A percentile compares a stretch with the other conserved stretches of the same genome.
Evolutionary conservation across 2,888 invertebrate genomes (phyloP).

Genomic region (Punctoribates punctum): DNA sequence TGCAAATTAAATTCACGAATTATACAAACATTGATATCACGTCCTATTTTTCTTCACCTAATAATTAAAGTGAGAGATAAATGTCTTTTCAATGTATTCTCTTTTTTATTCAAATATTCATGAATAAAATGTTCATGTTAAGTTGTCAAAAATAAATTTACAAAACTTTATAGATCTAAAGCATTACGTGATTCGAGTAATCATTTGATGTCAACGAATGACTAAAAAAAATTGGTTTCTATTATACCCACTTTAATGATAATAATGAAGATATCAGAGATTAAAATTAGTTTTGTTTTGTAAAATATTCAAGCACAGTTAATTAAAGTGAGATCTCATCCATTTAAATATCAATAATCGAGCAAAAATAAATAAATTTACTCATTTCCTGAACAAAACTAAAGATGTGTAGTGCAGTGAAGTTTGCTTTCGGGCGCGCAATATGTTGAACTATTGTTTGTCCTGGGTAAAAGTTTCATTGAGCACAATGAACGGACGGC

Average conservation of each 20-base stretch:
- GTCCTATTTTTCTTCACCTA: conserved; percentile 19
- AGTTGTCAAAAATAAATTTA: too few relatives aligned
- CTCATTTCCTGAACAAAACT: not conserved
- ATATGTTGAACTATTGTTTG: too few relatives aligned
- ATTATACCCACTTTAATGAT: not conserved
- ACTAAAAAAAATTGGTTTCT: not conserved
- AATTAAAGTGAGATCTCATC: too few relatives aligned
- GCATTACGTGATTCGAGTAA: not conserved
- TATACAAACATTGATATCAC: not conserved
- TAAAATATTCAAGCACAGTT: not conserved
- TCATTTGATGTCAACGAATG: conserved; percentile 1
- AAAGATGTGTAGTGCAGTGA: not conserved
- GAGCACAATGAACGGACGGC: too few relatives aligned
- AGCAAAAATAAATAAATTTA: not conserved
- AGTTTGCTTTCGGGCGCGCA: conserved; percentile 32
- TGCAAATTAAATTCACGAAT: not conserved
- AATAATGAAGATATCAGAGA: conserved; percentile 17
- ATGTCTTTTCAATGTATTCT: not conserved
- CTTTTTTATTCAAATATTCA: not conserved
- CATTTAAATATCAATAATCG: not conserved
- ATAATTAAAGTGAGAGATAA: conserved; percentile 28
- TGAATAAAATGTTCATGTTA: not conserved
- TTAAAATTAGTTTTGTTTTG: not conserved
- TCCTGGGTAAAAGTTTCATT: too few relatives aligned
- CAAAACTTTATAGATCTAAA: too few relatives aligned